phyloP scores from a whole-genome alignment of 2,888 invertebrate species.

The Rhingia campestris region DNA sequence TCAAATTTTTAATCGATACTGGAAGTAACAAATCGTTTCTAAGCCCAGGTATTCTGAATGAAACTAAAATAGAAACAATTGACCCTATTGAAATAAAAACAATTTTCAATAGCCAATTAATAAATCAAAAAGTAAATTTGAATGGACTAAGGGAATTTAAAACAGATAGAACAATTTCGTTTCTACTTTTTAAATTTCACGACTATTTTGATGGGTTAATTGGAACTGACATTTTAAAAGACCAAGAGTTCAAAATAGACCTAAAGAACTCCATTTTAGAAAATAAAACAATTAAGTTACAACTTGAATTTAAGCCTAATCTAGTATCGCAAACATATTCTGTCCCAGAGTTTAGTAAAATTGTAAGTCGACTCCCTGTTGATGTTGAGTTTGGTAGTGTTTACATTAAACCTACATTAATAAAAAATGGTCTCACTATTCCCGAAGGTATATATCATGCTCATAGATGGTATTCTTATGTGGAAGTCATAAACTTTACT shows the following conservation, averaged over 20 bases:
- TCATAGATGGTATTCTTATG: slow-evolving; percentile 30
- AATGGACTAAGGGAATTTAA: slow-evolving; percentile 33
- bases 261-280: background rate
- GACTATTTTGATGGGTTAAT: slow-evolving; percentile 29
- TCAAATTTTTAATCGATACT: slow-evolving; percentile 1
- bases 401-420: slow-evolving; percentile 23
- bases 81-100: background rate
- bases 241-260: slow-evolving; percentile 3
- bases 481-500: slow-evolving; percentile 47
- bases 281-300: background rate
- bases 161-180: background rate
- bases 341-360: slow-evolving; percentile 36
- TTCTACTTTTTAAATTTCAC: slow-evolving; percentile 22
- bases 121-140: background rate
- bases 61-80: slow-evolving; percentile 1
- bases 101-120: too few relatives aligned
- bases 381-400: slow-evolving; percentile 43
- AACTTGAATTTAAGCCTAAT: slow-evolving; percentile 41
- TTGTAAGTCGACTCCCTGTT: slow-evolving; percentile 40
- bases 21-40: slow-evolving; percentile 58
- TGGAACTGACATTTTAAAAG: background rate
- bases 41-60: slow-evolving; percentile 14
- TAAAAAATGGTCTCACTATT: too few relatives aligned
- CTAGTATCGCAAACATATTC: slow-evolving; percentile 34
- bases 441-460: too few relatives aligned